A percentile compares a stretch with the other conserved stretches of the same genome.
These are phyloP conservation scores for Magallana nippona DNA, from an alignment of 2,888 invertebrate genomes.

Conservation along the genomic window DNA sequence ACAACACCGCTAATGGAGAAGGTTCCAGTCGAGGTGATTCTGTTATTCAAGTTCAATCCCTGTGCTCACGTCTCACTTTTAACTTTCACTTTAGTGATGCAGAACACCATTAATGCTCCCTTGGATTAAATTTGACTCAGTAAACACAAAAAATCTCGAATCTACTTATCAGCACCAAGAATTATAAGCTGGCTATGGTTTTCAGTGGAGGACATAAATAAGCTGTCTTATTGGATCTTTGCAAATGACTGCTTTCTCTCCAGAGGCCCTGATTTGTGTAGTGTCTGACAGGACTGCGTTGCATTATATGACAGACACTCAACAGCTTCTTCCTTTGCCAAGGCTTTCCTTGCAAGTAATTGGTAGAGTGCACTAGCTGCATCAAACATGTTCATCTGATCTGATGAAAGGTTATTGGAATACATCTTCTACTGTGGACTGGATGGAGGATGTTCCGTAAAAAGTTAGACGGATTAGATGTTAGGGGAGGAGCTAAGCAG, in stretches of 20 bases:
- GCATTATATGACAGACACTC: neutral
- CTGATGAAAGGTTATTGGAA: neutral
- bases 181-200: neutral
- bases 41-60: too few species aligned
- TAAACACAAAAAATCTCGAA: too few species aligned
- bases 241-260: neutral
- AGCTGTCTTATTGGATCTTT: slow-evolving; percentile 10
- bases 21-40: too few species aligned
- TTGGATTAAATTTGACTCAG: too few species aligned
- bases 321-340: neutral
- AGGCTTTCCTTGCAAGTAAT: neutral
- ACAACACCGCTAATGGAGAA: too few species aligned
- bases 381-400: neutral
- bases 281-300: neutral
- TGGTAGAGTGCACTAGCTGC: neutral
- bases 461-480: neutral
- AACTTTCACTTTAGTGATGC: slow-evolving; percentile 8
- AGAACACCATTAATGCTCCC: neutral
- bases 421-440: neutral
- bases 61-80: neutral
- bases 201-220: neutral
- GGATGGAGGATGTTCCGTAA: neutral
- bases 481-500: neutral
- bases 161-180: too few species aligned
- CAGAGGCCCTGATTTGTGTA: neutral